A percentile compares a stretch with the other conserved stretches of the same genome.
These are phyloP conservation scores for Tringa solitaria DNA, from an alignment of 2,113 vertebrate species.

Conservation along the genomic window DNA sequence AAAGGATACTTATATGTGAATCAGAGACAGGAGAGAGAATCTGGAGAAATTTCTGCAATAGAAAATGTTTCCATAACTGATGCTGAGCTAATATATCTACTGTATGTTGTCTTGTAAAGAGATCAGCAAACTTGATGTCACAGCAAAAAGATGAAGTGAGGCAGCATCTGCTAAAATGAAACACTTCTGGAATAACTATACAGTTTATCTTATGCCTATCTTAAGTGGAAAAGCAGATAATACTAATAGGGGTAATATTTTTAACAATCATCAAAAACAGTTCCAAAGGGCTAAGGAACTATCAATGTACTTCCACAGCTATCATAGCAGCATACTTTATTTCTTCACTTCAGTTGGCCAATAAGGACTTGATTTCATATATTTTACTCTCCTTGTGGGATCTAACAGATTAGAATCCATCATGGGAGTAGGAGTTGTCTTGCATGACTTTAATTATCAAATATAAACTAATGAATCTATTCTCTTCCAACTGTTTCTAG, in stretches of 20 bases:
- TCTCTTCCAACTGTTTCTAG: neutral
- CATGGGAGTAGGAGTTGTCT: neutral
- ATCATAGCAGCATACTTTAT: neutral
- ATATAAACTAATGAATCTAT: neutral
- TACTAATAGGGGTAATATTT: neutral
- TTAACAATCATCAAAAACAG: neutral
- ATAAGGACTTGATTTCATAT: neutral
- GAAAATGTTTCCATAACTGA: neutral
- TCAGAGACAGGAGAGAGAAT: neutral
- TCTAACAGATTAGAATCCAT: neutral
- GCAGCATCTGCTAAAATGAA: neutral
- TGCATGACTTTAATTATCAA: neutral
- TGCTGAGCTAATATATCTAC: neutral
- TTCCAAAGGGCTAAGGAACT: neutral
- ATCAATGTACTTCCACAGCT: neutral
- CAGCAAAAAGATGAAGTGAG: neutral
- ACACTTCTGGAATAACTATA: neutral
- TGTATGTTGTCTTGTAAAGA: neutral
- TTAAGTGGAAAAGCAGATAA: neutral
- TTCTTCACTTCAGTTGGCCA: neutral
- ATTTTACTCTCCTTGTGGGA: neutral
- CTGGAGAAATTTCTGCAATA: neutral
- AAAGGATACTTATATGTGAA: neutral
- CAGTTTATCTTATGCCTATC: neutral
- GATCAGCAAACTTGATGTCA: neutral